phyloP scores from a whole-genome alignment of 30 jellyfish, hydroid and myxozoan genomes.

The Turritopsis dohrnii region DNA sequence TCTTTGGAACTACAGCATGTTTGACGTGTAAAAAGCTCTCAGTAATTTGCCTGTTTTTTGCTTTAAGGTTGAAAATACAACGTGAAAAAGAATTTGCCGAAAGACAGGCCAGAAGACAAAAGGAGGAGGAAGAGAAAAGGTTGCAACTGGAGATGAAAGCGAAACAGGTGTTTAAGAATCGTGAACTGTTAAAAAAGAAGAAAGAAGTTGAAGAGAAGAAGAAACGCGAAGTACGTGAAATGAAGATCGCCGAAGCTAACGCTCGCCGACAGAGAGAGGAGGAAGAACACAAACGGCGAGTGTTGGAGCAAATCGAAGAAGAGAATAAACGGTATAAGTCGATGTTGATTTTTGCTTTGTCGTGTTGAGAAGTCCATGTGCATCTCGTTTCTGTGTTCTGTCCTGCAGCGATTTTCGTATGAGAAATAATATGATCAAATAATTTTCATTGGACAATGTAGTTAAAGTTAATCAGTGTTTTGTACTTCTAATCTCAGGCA shows the following conservation, averaged over 20 bases:
- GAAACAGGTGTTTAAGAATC: conserved; percentile 35
- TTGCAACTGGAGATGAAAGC: conserved; percentile 22
- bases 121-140: conserved; percentile 59
- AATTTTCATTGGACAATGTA: too few species aligned
- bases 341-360: not conserved
- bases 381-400: too few species aligned
- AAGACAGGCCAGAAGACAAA: conserved; percentile 58
- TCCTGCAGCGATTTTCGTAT: too few species aligned
- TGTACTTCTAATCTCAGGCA: conserved; percentile 14
- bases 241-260: conserved; percentile 83
- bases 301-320: conserved; percentile 58
- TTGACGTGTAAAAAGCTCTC: too few species aligned
- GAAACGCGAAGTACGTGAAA: conserved; percentile 61
- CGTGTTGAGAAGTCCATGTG: not conserved
- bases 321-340: conserved; percentile 49
- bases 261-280: conserved; percentile 78
- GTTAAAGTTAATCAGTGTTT: not conserved
- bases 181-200: conserved; percentile 42
- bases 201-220: conserved; percentile 73
- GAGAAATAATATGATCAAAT: too few species aligned
- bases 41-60: too few species aligned
- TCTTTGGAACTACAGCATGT: too few species aligned
- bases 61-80: conserved; percentile 72
- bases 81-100: conserved; percentile 81
- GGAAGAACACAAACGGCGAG: conserved; percentile 43